phyloP scores from a whole-genome alignment of 2,797 vertebrate species.

The Hoplostethus atlanticus region DNA sequence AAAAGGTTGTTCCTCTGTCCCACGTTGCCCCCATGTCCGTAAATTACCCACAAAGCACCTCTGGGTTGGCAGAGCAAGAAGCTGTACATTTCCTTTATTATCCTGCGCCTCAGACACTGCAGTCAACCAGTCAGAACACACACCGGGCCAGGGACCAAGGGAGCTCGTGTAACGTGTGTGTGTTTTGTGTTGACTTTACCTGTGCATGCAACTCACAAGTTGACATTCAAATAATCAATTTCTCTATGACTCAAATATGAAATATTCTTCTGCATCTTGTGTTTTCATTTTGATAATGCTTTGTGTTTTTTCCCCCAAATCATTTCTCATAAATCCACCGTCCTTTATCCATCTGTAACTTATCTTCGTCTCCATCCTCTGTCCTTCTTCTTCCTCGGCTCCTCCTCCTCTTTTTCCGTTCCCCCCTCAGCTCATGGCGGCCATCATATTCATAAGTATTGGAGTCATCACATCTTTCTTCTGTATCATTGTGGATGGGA shows the following conservation, averaged over 20 bases:
- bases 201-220: too few relatives aligned
- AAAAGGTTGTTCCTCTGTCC: conserved; percentile 51
- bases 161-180: conserved; percentile 18
- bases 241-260: too few relatives aligned
- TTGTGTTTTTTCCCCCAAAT: too few relatives aligned
- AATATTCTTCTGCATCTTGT: too few relatives aligned
- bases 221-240: too few relatives aligned
- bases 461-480: conserved; percentile 93
- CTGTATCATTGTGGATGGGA: conserved; percentile 92
- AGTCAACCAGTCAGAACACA: conserved; percentile 63
- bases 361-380: background rate
- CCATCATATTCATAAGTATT: conserved; percentile 95
- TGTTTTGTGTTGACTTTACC: conserved; percentile 15
- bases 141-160: conserved; percentile 18
- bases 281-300: too few relatives aligned
- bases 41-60: conserved; percentile 77
- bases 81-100: conserved; percentile 75
- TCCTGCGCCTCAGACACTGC: conserved; percentile 56
- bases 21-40: conserved; percentile 51
- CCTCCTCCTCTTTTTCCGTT: conserved; percentile 28
- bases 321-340: too few relatives aligned
- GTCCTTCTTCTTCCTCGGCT: background rate
- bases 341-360: too few relatives aligned
- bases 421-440: conserved; percentile 88
- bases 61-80: conserved; percentile 58